phyloP scores from a whole-genome alignment of 2,113 vertebrate species.

The Sarotherodon lohbergeri region DNA sequence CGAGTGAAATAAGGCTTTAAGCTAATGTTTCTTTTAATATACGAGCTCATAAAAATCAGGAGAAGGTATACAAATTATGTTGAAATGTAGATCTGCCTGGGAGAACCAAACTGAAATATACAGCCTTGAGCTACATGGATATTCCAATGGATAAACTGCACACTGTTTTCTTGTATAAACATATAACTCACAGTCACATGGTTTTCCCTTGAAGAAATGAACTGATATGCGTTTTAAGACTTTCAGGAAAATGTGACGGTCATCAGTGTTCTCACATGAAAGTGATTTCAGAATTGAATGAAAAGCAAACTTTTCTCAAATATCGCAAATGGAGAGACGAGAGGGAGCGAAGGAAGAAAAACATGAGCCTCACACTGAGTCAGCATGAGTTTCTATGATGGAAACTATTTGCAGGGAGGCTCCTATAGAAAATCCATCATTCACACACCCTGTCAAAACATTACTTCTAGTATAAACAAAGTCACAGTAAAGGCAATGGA shows the following conservation, averaged over 20 bases:
- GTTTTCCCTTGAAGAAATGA: neutral
- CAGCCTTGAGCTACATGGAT: neutral
- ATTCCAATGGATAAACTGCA: neutral
- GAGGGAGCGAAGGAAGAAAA: neutral
- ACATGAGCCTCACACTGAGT: neutral
- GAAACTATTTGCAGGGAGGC: slow-evolving; percentile 43
- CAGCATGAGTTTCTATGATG: neutral
- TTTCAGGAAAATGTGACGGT: slow-evolving; percentile 13
- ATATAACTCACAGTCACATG: neutral
- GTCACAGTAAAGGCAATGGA: neutral
- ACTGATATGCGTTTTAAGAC: neutral
- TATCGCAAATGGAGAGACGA: slow-evolving; percentile 1
- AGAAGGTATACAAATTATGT: neutral
- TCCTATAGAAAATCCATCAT: slow-evolving; percentile 30
- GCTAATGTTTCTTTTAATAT: neutral
- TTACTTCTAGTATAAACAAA: slow-evolving; percentile 20
- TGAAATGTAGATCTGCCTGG: neutral
- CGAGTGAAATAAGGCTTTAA: neutral
- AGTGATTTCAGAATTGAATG: slow-evolving; percentile 38
- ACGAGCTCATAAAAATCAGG: neutral
- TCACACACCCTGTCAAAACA: slow-evolving; percentile 29
- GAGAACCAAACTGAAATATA: neutral
- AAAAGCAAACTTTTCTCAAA: slow-evolving; percentile 30
- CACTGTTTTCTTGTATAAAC: neutral
- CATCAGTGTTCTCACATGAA: slow-evolving; percentile 20